A percentile compares a stretch with the other conserved stretches of the same genome.
These are phyloP conservation scores for Dendrolimus punctatus DNA, from an alignment of 1,140 invertebrate genomes.

Conservation along the genomic window DNA sequence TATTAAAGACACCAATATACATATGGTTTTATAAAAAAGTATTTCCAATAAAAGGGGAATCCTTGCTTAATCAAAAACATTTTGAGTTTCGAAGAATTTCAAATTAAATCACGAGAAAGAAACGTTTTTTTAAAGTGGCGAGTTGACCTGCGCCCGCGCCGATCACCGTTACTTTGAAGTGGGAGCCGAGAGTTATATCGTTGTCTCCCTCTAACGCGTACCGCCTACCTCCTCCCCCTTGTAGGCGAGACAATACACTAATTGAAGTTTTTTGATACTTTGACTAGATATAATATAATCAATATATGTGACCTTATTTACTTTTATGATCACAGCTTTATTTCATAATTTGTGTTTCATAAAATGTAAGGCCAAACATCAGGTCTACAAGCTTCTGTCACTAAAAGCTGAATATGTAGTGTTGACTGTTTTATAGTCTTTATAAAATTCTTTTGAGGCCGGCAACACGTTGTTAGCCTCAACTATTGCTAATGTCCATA, in stretches of 20 bases:
- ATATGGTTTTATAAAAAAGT: constrained; percentile 5
- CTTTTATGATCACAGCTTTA: too few species aligned
- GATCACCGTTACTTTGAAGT: constrained; percentile 31
- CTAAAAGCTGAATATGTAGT: too few species aligned
- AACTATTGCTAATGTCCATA: too few species aligned
- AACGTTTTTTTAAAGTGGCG: constrained; percentile 28
- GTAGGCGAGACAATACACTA: constrained; percentile 14
- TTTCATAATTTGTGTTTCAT: too few species aligned
- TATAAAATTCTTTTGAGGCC: too few species aligned
- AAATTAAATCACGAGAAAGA: constrained; percentile 22
- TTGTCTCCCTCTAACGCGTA: constrained; percentile 18
- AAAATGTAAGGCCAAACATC: too few species aligned
- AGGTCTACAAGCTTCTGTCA: too few species aligned
- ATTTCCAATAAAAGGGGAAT: background rate
- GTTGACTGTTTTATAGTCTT: too few species aligned
- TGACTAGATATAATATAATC: constrained; percentile 11
- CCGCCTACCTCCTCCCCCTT: constrained; percentile 27
- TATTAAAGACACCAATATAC: background rate
- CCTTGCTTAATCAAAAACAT: constrained; percentile 8
- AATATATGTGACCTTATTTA: too few species aligned
- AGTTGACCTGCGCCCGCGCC: constrained; percentile 31
- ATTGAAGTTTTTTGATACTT: constrained; percentile 23
- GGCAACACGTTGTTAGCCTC: too few species aligned
- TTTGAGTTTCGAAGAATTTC: constrained; percentile 21
- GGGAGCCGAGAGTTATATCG: constrained; percentile 8